phyloP scores from a whole-genome alignment of 2,113 vertebrate species.

The Siniperca knerii region DNA sequence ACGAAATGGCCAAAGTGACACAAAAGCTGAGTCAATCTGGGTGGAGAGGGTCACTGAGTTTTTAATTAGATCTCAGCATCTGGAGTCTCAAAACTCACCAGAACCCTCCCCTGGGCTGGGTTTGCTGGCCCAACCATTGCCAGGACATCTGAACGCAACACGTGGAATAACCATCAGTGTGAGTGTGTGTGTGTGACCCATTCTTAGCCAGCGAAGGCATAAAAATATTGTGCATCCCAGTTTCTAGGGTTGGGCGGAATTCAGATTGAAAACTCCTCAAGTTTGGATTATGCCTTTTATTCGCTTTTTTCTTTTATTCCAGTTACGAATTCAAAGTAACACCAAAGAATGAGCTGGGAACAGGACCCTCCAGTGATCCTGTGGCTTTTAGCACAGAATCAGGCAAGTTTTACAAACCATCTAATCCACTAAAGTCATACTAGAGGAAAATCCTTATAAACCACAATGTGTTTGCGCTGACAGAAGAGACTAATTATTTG shows the following conservation, averaged over 20 bases:
- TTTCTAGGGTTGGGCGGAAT: constrained; percentile 23
- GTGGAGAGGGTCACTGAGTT: constrained; percentile 51
- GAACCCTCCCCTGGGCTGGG: constrained; percentile 60
- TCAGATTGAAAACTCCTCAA: constrained; percentile 9
- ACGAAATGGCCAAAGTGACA: constrained; percentile 38
- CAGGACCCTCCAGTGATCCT: constrained; percentile 89
- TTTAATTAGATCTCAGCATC: constrained; percentile 64
- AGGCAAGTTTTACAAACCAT: constrained; percentile 83
- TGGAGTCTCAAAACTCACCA: constrained; percentile 62
- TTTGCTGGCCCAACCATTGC: constrained; percentile 50
- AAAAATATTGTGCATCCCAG: constrained; percentile 27
- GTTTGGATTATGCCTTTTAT: constrained; percentile 21
- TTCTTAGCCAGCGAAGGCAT: constrained; percentile 45
- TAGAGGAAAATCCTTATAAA: not conserved
- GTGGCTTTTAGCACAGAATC: constrained; percentile 96
- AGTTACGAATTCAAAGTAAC: constrained; percentile 97
- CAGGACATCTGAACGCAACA: constrained; percentile 75
- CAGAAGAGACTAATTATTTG: not conserved
- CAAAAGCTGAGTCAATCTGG: constrained; percentile 43
- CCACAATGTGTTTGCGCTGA: constrained; percentile 1
- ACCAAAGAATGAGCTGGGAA: constrained; percentile 92
- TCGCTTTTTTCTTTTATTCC: constrained; percentile 44
- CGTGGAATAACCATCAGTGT: constrained; percentile 77
- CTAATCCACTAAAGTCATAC: not conserved
- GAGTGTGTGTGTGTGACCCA: constrained; percentile 26